Conservation (phyloP, 1,140 invertebrate species). For the Drosophila grimshawi region DNA sequence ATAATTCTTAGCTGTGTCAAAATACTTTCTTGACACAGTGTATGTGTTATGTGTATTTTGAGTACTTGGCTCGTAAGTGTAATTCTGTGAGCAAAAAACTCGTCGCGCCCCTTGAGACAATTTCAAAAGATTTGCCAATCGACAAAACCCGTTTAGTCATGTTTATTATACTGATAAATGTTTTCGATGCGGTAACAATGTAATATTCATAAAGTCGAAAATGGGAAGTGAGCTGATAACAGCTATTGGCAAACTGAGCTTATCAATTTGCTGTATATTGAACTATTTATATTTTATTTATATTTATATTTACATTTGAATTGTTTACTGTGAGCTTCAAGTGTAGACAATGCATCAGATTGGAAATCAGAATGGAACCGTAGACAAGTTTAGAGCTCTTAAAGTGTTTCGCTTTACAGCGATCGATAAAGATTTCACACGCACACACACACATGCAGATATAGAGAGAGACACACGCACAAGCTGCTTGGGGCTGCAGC, state of each 20-base stretch:
- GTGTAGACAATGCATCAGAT: conserved; percentile 1
- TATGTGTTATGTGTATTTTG: neutral
- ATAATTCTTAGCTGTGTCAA: no score
- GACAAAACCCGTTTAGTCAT: conserved; percentile 40
- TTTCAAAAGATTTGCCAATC: conserved; percentile 51
- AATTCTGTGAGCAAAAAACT: conserved; percentile 45
- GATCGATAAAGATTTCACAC: conserved; percentile 36
- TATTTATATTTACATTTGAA: neutral
- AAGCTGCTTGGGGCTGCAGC: conserved; percentile 45
- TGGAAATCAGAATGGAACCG: no score
- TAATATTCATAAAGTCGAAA: conserved; percentile 27
- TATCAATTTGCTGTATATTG: neutral
- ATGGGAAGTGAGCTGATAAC: neutral
- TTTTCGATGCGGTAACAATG: conserved; percentile 17
- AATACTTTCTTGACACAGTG: no score
- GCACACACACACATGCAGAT: neutral
- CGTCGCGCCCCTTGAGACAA: neutral
- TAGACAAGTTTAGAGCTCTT: neutral
- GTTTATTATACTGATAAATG: conserved; percentile 65
- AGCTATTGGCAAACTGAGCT: conserved; percentile 2
- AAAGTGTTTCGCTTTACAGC: neutral
- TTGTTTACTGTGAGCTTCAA: neutral
- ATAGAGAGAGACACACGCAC: neutral
- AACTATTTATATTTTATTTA: neutral
- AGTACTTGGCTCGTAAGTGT: neutral